Evolutionary conservation across 2,888 invertebrate species (phyloP).

Genomic region (Parnassius apollo): DNA sequence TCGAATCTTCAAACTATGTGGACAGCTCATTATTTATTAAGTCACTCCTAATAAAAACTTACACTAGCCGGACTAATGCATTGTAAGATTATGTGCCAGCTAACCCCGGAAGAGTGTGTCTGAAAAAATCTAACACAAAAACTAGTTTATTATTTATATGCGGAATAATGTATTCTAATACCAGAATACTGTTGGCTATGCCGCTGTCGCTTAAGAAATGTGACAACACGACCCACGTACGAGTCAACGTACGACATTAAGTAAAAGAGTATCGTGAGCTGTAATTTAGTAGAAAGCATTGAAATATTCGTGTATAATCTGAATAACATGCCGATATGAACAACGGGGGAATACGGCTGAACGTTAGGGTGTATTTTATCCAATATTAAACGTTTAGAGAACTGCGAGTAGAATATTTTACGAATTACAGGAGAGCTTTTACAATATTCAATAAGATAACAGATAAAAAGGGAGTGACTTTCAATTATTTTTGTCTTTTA

Average conservation of each 20-base stretch:
- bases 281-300: slow-evolving; percentile 81
- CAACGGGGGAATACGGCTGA: slow-evolving; percentile 74
- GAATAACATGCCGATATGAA: slow-evolving; percentile 81
- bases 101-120: too few relatives aligned
- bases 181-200: too few relatives aligned
- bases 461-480: slow-evolving; percentile 41
- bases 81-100: too few relatives aligned
- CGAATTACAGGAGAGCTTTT: slow-evolving; percentile 69
- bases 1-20: too few relatives aligned
- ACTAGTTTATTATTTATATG: too few relatives aligned
- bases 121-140: too few relatives aligned
- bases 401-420: slow-evolving; percentile 71
- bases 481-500: slow-evolving; percentile 13
- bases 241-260: slow-evolving; percentile 61
- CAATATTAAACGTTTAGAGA: slow-evolving; percentile 79
- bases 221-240: slow-evolving; percentile 39
- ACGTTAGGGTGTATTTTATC: slow-evolving; percentile 77
- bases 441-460: slow-evolving; percentile 72
- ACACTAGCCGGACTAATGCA: too few relatives aligned
- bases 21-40: too few relatives aligned
- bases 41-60: too few relatives aligned
- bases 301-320: slow-evolving; percentile 81
- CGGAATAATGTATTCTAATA: too few relatives aligned
- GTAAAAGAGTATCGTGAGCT: slow-evolving; percentile 76
- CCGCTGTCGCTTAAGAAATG: slow-evolving; percentile 44